These are phyloP conservation scores for Amblyraja radiata DNA, from an alignment of 2,797 vertebrate genomes.

Conservation along the genomic window DNA sequence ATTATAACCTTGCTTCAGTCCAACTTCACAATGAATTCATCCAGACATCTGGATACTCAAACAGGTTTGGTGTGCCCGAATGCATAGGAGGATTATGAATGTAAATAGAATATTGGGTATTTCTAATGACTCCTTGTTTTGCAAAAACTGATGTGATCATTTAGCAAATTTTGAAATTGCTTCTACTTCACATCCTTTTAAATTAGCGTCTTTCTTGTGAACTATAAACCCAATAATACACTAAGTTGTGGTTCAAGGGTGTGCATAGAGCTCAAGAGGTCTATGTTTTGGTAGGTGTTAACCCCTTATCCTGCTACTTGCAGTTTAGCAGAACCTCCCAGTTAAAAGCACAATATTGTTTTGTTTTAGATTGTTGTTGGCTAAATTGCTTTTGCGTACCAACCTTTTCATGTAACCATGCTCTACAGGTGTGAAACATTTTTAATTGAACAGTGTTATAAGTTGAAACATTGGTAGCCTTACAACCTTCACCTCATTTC, in stretches of 20 bases:
- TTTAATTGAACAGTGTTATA: background rate
- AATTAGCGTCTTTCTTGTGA: background rate
- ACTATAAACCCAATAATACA: background rate
- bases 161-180: background rate
- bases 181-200: background rate
- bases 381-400: background rate
- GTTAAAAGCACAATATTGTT: background rate
- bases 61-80: background rate
- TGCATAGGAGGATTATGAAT: background rate
- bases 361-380: background rate
- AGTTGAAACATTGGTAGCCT: background rate
- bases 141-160: background rate
- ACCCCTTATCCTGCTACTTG: constrained; percentile 13
- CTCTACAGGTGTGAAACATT: constrained; percentile 6
- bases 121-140: background rate
- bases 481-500: background rate
- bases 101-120: background rate
- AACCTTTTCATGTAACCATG: background rate
- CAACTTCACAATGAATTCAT: background rate
- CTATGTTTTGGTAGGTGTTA: constrained; percentile 24
- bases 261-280: background rate
- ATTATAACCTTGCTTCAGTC: background rate
- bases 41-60: background rate
- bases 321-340: background rate
- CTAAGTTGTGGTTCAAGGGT: constrained; percentile 15